A percentile compares a stretch with the other conserved stretches of the same genome.
phyloP scores from a whole-genome alignment of 2,113 vertebrate species.

The Lota lota region DNA sequence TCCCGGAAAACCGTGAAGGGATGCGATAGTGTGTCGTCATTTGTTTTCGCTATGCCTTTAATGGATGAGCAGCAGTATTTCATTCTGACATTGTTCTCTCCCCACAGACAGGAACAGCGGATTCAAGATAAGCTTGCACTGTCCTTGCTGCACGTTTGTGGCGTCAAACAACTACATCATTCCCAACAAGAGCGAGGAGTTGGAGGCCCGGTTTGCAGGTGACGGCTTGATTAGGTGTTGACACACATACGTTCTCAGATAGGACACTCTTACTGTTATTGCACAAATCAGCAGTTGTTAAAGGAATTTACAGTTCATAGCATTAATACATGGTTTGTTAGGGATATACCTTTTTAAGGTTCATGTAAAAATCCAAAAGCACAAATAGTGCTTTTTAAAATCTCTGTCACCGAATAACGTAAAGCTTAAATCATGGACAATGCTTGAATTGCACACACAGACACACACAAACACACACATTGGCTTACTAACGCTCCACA shows the following conservation, averaged over 20 bases:
- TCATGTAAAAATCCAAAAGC: no score
- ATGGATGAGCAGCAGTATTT: background rate
- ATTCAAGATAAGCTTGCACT: conserved; percentile 97
- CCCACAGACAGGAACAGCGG: conserved; percentile 94
- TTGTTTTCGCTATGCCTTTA: background rate
- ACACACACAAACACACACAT: no score
- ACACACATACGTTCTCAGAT: no score
- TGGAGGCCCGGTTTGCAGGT: conserved; percentile 97
- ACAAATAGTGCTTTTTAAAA: no score
- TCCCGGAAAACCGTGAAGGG: background rate
- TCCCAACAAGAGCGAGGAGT: conserved; percentile 96
- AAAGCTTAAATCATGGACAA: no score
- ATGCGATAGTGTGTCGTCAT: conserved; percentile 3
- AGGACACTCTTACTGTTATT: no score
- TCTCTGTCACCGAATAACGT: no score
- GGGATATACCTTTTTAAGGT: no score
- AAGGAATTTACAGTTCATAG: no score
- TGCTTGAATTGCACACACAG: background rate
- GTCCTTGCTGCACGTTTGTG: conserved; percentile 94
- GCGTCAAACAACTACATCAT: conserved; percentile 96
- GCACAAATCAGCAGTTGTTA: no score
- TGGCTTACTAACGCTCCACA: conserved; percentile 8
- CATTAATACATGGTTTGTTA: no score
- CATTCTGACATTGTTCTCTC: conserved; percentile 18
- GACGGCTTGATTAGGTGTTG: conserved; percentile 6